Evolutionary conservation across 2,113 vertebrate genomes (phyloP).

Genomic region (Festucalex cinctus): DNA sequence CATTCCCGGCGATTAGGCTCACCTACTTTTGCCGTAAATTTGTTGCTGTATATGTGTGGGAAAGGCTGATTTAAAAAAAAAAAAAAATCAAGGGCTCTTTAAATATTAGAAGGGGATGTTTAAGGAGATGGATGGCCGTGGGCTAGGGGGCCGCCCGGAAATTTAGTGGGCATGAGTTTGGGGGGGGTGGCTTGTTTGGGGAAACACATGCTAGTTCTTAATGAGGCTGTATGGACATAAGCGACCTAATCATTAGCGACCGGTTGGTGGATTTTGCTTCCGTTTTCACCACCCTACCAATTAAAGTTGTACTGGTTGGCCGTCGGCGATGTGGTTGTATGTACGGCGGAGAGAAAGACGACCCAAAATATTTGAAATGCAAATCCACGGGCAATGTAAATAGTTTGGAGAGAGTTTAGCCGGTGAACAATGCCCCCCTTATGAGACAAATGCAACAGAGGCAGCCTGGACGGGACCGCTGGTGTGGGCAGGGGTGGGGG

Average conservation of each 20-base stretch:
- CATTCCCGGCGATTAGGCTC: constrained; percentile 67
- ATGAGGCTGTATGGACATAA: constrained; percentile 87
- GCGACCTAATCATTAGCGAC: constrained; percentile 93
- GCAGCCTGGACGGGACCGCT: constrained; percentile 50
- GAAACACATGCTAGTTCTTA: constrained; percentile 90
- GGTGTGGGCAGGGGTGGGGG: constrained; percentile 81
- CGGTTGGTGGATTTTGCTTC: constrained; percentile 3
- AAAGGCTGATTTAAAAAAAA: constrained; percentile 57
- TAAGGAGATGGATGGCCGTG: constrained; percentile 82
- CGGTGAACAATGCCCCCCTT: constrained; percentile 94
- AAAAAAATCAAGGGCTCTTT: constrained; percentile 57
- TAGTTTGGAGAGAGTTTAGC: constrained; percentile 98
- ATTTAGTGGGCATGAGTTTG: constrained; percentile 44
- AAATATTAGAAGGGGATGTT: constrained; percentile 69
- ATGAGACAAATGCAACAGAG: constrained; percentile 92
- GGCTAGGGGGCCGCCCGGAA: constrained; percentile 68
- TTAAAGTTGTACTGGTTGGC: constrained; percentile 89
- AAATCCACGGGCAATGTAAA: constrained; percentile 99
- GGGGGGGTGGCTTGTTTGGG: constrained; percentile 84
- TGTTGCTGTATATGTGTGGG: constrained; percentile 51
- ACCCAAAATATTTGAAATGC: constrained; percentile 82
- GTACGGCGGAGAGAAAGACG: constrained; percentile 32
- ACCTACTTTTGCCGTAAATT: constrained; percentile 65
- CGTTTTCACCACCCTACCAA: constrained; percentile 73
- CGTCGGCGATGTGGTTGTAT: constrained; percentile 70